Evolutionary conservation across 2,113 vertebrate genomes (phyloP).

Genomic region (Onychostruthus taczanowskii): DNA sequence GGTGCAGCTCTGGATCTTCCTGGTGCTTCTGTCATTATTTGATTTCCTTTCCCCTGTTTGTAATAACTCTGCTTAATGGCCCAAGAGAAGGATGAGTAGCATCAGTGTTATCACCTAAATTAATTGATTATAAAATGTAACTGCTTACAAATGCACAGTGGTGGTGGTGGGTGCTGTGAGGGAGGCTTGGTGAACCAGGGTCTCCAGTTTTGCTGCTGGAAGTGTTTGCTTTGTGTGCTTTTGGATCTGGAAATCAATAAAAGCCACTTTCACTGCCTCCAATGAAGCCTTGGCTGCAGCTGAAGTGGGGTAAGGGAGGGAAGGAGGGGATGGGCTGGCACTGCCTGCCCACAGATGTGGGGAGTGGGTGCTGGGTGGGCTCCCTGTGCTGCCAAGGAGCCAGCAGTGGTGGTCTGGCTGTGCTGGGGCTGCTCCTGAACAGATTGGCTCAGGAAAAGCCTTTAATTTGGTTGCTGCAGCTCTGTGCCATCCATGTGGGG

Average conservation of each 20-base stretch:
- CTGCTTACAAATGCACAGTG: neutral
- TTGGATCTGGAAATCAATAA: conserved; percentile 6
- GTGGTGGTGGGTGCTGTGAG: neutral
- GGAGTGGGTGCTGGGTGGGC: neutral
- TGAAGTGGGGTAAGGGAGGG: neutral
- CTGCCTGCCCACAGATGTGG: neutral
- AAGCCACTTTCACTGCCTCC: neutral
- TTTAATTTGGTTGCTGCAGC: neutral
- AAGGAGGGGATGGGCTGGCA: neutral
- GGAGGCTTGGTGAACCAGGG: neutral
- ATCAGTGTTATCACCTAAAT: neutral
- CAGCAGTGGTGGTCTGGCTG: neutral
- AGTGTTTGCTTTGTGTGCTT: neutral
- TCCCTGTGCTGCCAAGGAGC: neutral
- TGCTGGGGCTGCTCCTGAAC: neutral
- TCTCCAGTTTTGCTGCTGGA: neutral
- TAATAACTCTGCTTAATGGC: neutral
- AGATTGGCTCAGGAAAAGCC: neutral
- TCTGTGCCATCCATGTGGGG: fast-evolving
- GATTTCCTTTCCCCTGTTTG: neutral
- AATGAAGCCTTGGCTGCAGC: neutral
- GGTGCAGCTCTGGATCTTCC: neutral
- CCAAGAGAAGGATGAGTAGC: neutral
- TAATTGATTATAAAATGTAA: neutral
- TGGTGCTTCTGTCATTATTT: neutral